Base-by-base conservation (phyloP, 2,113 vertebrate species). In the Lethenteron reissneri region DNA sequence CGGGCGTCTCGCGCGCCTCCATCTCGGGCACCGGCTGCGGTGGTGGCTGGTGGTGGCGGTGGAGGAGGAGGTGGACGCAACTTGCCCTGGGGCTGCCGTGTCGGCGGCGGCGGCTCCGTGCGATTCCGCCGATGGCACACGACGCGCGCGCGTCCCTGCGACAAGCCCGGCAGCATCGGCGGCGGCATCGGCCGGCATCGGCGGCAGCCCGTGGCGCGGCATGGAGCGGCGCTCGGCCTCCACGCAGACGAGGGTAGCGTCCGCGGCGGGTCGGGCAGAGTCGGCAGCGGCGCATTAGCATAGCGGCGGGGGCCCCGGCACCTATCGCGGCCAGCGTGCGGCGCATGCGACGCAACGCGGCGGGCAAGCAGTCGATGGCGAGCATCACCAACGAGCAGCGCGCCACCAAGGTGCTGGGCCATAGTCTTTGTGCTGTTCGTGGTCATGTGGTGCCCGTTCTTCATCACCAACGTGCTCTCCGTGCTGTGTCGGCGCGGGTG, bases 381-480 rank as follows among this genome's bases (percentile, higher is more conserved):
- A 91, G 84, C 1, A 84, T 95, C 73, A 95, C 83, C 74, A 97
- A 92, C 1, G 94, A 99, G 80, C 88, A 99, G 78, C 84, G 90
- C 17, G 94, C 94, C 0, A 96, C 94, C 3, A 99, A 99, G 76
- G 92, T 97, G 70, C 76, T 99, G 13, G 94, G 92, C 59, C n/a
- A 95, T 97, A 2, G 91, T 99, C 11, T 99, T 99, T 78, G 85
- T 88, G 70, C 82, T 97, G 74, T 99, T 99, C 74, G 81, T 99
- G 64, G 76, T 99, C 73, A 97, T 97, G 94, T 99, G 94, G 94
- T 94, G 91, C 73, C 94, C 94, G 0, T 99, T 99, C 78, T 99
- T 99, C 76, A 89, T 99, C 71, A 99, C 94, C 71, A 99, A 99
- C 14, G 74, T 99, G 76, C 87, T 87, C 57, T 88, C 85, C 11